These are phyloP conservation scores for Euphonia xanthogaster DNA, from an alignment of 2,797 vertebrate genomes.

Conservation along the genomic window DNA sequence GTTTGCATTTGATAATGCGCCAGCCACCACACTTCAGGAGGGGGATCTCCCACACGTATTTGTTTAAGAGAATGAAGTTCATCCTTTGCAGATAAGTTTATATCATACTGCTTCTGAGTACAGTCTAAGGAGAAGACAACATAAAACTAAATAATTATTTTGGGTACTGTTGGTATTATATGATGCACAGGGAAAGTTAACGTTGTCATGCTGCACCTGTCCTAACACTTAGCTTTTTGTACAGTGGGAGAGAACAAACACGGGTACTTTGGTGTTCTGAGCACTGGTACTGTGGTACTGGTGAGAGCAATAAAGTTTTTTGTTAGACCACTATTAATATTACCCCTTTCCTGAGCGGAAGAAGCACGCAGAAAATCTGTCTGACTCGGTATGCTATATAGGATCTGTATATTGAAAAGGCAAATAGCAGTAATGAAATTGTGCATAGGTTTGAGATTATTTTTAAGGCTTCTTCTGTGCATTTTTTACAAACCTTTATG, in stretches of 20 bases:
- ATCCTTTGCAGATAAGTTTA: not conserved
- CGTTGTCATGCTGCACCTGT: not conserved
- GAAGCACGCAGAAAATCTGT: not conserved
- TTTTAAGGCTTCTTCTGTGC: not conserved
- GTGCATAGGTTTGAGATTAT: not conserved
- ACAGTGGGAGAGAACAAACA: not conserved
- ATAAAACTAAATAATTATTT: not conserved
- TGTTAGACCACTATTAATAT: not conserved
- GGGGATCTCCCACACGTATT: slow-evolving; percentile 7
- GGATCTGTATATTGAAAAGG: not conserved
- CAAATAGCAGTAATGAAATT: not conserved
- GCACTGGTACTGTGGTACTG: not conserved
- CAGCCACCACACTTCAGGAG: slow-evolving; percentile 14
- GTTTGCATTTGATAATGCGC: slow-evolving; percentile 38
- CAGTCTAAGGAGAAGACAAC: not conserved
- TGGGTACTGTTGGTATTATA: not conserved
- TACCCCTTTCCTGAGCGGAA: not conserved
- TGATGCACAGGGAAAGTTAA: not conserved
- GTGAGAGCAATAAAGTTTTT: not conserved
- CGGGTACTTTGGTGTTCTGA: not conserved
- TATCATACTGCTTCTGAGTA: not conserved
- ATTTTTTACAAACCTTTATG: not conserved
- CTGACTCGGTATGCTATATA: not conserved
- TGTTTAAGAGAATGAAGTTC: not conserved
- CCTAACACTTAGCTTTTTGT: not conserved